Conservation (phyloP, 1,140 invertebrate genomes). For the Coelopa frigida region DNA sequence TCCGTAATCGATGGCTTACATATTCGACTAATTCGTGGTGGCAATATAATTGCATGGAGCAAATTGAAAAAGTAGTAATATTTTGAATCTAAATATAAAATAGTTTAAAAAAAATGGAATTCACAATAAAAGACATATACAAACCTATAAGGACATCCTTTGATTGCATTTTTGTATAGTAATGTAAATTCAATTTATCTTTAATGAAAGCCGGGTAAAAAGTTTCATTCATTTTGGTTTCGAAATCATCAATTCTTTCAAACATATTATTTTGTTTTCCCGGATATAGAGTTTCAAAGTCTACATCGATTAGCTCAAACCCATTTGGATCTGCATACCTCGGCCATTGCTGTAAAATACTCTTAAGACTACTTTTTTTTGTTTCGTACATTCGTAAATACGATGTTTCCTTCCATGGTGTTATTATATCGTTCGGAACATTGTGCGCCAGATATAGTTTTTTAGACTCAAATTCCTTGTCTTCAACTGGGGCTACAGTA, state of each 20-base stretch:
- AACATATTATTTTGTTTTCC: neutral
- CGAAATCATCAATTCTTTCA: neutral
- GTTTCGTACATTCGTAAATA: conserved; percentile 3
- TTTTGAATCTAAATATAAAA: conserved; percentile 2
- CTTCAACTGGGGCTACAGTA: neutral
- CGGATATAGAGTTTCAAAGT: conserved; percentile 1
- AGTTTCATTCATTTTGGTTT: neutral
- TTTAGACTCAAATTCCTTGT: neutral
- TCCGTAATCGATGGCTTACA: neutral
- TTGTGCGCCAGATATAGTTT: neutral
- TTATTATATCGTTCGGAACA: neutral
- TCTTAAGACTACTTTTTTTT: neutral
- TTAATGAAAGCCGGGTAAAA: neutral
- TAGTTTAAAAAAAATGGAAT: neutral
- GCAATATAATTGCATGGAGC: neutral
- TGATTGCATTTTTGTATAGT: neutral
- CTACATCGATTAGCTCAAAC: neutral
- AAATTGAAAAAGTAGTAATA: neutral
- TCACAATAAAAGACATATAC: neutral
- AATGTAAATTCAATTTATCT: neutral
- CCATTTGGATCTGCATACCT: conserved; percentile 2
- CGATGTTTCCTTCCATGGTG: neutral
- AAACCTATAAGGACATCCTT: neutral
- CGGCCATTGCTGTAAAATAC: neutral
- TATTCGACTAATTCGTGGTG: neutral